A percentile compares a stretch with the other conserved stretches of the same genome.
These are phyloP conservation scores for Saccopteryx bilineata DNA, from an alignment of 2,113 vertebrate genomes.

Conservation along the genomic window DNA sequence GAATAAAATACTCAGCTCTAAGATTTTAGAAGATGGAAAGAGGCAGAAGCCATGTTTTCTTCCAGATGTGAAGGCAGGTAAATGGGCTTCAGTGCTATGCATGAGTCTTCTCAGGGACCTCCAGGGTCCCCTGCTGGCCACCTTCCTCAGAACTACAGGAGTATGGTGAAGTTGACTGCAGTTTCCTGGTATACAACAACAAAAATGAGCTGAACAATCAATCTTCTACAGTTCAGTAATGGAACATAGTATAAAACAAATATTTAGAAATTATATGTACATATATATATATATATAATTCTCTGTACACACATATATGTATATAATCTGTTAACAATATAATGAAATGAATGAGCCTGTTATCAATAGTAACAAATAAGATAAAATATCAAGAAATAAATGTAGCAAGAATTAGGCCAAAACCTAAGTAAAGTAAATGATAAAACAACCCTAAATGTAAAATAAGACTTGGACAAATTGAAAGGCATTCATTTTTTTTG, in stretches of 20 bases:
- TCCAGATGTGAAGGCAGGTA: background rate
- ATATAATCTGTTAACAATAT: background rate
- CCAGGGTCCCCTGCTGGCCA: background rate
- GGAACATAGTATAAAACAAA: background rate
- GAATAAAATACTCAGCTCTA: background rate
- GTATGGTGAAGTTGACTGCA: background rate
- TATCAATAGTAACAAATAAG: background rate
- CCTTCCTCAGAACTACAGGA: background rate
- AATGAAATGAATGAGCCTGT: background rate
- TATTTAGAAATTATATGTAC: background rate
- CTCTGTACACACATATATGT: background rate
- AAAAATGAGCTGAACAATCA: background rate
- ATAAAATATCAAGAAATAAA: conserved; percentile 25
- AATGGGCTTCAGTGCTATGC: background rate
- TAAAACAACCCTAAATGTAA: background rate
- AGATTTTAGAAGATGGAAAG: background rate
- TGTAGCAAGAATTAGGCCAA: background rate
- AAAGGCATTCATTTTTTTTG: background rate
- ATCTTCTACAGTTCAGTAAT: background rate
- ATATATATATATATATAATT: background rate
- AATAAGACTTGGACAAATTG: background rate
- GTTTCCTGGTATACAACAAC: background rate
- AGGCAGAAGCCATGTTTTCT: background rate
- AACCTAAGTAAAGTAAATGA: background rate
- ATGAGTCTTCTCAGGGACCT: background rate